These are phyloP conservation scores for Dendrocopos noguchii DNA, from an alignment of 2,113 vertebrate genomes.

Conservation along the genomic window DNA sequence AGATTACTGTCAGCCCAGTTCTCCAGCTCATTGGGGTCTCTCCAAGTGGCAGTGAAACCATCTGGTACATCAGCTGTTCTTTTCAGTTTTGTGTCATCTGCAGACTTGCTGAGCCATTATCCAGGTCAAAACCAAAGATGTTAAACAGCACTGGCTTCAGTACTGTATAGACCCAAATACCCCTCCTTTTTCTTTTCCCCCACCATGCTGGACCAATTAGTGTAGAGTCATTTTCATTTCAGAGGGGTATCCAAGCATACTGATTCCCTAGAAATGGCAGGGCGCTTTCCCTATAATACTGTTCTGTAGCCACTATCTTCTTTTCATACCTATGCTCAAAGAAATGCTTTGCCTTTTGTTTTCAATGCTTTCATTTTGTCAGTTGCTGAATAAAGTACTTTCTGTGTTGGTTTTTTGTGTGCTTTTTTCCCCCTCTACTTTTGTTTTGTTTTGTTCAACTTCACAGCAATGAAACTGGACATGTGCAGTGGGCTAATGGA, in stretches of 20 bases:
- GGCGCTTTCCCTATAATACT: background rate
- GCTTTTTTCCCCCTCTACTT: background rate
- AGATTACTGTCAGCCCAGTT: background rate
- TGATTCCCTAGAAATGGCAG: background rate
- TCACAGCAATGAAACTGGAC: constrained; percentile 80
- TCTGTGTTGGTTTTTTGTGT: background rate
- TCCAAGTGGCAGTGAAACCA: too few relatives aligned
- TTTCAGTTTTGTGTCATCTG: background rate
- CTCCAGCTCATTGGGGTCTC: background rate
- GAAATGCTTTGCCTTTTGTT: background rate
- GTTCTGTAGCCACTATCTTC: background rate
- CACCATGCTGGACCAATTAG: background rate
- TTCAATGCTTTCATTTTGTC: background rate
- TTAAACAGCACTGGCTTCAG: background rate
- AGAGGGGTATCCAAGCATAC: background rate
- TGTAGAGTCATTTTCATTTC: background rate
- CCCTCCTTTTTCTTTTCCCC: background rate
- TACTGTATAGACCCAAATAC: background rate
- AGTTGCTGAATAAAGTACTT: background rate
- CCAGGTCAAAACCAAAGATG: background rate
- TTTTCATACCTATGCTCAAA: background rate
- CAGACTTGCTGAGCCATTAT: background rate
- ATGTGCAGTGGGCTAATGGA: constrained; percentile 81
- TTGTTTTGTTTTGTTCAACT: background rate
- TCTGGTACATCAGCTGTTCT: background rate